Evolutionary conservation across 2,113 vertebrate genomes (phyloP), one percentile per base, ranked within the genome.

Genomic region (Vanacampus margaritifer): DNA sequence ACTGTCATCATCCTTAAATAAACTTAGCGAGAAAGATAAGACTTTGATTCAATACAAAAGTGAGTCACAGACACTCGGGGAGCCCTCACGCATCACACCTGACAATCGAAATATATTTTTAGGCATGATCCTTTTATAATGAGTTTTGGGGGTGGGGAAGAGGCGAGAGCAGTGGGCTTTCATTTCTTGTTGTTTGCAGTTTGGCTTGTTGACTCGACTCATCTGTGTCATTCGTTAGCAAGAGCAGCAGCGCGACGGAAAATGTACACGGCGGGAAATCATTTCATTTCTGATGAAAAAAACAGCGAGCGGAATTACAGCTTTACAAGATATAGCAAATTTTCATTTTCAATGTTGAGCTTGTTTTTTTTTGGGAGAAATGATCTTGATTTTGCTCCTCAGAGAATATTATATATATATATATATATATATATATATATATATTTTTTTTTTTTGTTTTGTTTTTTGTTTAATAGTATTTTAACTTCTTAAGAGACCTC

Each of bases 41-140:
- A 32, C 17, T 73, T 56, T 70, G 48, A 65, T 70, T 54, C 9
- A 41, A 74, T 24, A 60, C 63, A 73, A 23, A 74, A 17, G 54
- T 75, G 64, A 76, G 57, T 70, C 76, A 70, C 51, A 24, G 41
- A 19, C 78, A 66, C 64, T 61, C 13, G 57, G 39, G 65, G 53
- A 68, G 24, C 57, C 41, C 48, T 68, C 6, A 3, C 11, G 58
- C 32, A 43, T 61, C 35, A 56, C 36, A 69, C 16, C 58, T 79
- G 58, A 62, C 10, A 53, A 76, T 71, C 54, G 64, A 37, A 64
- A 54, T 41, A 43, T 11, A 69, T 69, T 73, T 51, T 57, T n/a
- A 46, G 43, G 36, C 21, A 69, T 66, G 78, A 77, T 77, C 72
- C 72, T 68, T 78, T 80, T 59, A 63, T 77, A 82, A 86, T 80